Evolutionary conservation across 2,888 invertebrate species (phyloP), one percentile per base, ranked within the genome.

Genomic region (Dione vanillae): DNA sequence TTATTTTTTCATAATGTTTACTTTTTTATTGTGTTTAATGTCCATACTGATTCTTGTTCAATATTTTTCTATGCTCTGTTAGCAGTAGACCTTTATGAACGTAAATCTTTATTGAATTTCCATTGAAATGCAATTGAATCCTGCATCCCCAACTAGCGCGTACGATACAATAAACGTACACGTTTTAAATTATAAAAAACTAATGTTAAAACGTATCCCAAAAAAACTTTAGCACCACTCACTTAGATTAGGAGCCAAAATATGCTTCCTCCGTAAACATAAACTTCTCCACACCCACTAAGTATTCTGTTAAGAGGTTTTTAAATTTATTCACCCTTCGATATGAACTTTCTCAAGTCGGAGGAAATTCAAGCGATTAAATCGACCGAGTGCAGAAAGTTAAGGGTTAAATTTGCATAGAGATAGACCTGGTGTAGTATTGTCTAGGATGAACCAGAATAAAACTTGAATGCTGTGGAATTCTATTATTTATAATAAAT

Each of bases 301-400:
- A 82, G 85, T 84, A 87, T 79, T 81, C 81, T 81, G 81, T 87
- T 90, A 87, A 89, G 88, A 90, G 89, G 87, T 91, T 92, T 91
- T 91, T 86, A 91, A 92, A 92, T 92, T 87, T 92, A 92, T 92
- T 90, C 92, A 92, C 92, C 92, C 92, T 90, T 88, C 89, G 86
- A 87, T 89, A 79, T 78, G 80, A 83, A 88, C 87, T 85, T 87
- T 86, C 79, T 79, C 83, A 86, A 86, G 82, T 78, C 89, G 84
- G 82, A 80, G 89, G 89, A 89, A 89, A 87, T 90, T 90, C 86
- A 74, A 82, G 84, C 89, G 90, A 91, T 91, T 91, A 90, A 92
- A 87, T 82, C 84, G 85, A 83, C 82, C 84, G 82, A 86, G 86
- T 85, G 85, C 84, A 83, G 81, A 80, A 87, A 90, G 88, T 90